Evolutionary conservation across 2,113 vertebrate species (phyloP), one percentile per base, ranked within the genome.

Genomic region (Microcebus lehilahytsara): DNA sequence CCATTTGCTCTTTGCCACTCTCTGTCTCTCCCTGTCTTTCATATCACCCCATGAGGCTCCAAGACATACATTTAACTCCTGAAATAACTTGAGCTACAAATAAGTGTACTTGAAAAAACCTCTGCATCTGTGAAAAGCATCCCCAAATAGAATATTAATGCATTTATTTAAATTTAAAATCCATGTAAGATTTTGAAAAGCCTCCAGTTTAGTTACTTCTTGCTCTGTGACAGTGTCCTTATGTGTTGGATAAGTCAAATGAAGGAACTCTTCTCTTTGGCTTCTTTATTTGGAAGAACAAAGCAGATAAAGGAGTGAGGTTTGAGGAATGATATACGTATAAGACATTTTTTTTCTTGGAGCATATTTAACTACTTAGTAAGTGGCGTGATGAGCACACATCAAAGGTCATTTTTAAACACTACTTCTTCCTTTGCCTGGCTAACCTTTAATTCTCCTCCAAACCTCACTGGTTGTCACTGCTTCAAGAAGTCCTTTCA

Each of bases 111-210:
- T 93, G 71, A 46, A 60, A 79, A 86, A 51, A 14, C 17, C 56
- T 84, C 71, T 80, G 27, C 22, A 81, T 96, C 37, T 66, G 30
- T 85, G 78, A n/a, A 91, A 91, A 95, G 40, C 56, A 71, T 64
- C 66, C 51, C 86, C 40, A 25, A 72, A 23, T 80, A 88, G 71
- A 93, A 95, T 74, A 95, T 77, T 93, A 77, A 93, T 92, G 40
- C 66, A 66, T 97, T 96, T 92, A 95, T 97, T 92, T 87, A 92
- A 93, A 95, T 90, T 91, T 95, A 62, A 96, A 96, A 79, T 80
- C 77, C 30, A 90, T 53, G 66, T 72, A 19, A 77, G 74, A 32
- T 32, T 97, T 89, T 92, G 42, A 74, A 60, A 95, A 95, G 16
- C 75, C 19, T 92, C 67, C 34, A 37, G 62, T 67, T 71, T 51